phyloP scores from a whole-genome alignment of 2,888 invertebrate genomes.

The Stegana nigrithorax region DNA sequence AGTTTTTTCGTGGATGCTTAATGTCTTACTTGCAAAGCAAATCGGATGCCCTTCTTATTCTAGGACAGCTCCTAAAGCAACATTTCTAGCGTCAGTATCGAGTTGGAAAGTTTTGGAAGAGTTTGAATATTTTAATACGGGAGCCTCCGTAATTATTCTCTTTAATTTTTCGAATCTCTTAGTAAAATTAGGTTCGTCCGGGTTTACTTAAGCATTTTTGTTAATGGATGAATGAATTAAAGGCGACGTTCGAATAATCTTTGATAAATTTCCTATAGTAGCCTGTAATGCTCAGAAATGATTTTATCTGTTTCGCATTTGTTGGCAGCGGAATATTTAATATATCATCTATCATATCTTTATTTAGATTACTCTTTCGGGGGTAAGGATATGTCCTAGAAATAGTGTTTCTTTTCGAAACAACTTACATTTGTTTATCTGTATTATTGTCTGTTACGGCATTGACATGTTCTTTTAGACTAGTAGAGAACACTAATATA shows the following conservation, averaged over 20 bases:
- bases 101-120: background rate
- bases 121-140: conserved; percentile 23
- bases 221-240: conserved; percentile 17
- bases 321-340: background rate
- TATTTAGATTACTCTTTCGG: background rate
- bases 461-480: background rate
- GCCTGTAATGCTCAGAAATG: conserved; percentile 9
- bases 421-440: too few species aligned
- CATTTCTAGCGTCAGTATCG: too few species aligned
- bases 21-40: too few species aligned
- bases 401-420: background rate
- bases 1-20: too few species aligned
- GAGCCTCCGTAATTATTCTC: conserved; percentile 21
- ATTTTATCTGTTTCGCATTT: background rate
- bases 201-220: conserved; percentile 24
- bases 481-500: background rate
- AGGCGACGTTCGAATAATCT: conserved; percentile 1
- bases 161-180: conserved; percentile 31
- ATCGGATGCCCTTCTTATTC: too few species aligned
- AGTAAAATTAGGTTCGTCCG: conserved; percentile 17
- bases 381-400: background rate
- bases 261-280: conserved; percentile 13
- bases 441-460: too few species aligned
- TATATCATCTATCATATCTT: background rate
- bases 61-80: too few species aligned